Percentiles rank a stretch among this genome's conserved stretches.
These are phyloP conservation scores for Drosophila ironensis DNA, from an alignment of 1,140 invertebrate species.

Conservation along the genomic window DNA sequence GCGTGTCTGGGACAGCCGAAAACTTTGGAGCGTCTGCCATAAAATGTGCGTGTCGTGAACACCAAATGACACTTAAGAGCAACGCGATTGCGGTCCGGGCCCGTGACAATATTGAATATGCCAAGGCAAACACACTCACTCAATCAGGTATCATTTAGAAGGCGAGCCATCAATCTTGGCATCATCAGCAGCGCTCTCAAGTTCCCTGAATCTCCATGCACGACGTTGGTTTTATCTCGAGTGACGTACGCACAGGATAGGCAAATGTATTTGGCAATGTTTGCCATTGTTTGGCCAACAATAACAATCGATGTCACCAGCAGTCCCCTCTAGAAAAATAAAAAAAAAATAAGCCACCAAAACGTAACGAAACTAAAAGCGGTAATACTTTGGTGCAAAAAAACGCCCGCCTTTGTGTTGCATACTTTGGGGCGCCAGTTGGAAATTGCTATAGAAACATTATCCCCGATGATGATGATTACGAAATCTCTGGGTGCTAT, in stretches of 20 bases:
- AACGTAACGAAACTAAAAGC: conserved; percentile 50
- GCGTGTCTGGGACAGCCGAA: conserved; percentile 35
- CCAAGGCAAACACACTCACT: conserved; percentile 48
- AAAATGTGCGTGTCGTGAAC: conserved; percentile 76
- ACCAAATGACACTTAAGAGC: conserved; percentile 76
- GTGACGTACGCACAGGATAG: conserved; percentile 60
- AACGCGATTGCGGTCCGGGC: neutral
- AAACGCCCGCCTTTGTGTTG: conserved; percentile 18
- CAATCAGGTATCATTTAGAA: conserved; percentile 75
- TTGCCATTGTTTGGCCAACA: conserved; percentile 71
- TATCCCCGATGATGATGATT: neutral
- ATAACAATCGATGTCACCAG: conserved; percentile 74
- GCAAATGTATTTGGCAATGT: conserved; percentile 69
- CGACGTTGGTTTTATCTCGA: conserved; percentile 60
- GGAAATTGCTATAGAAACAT: conserved; percentile 20
- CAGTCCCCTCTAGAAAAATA: too few relatives aligned
- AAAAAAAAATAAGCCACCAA: conserved; percentile 28
- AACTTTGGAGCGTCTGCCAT: conserved; percentile 55
- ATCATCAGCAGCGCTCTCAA: conserved; percentile 3
- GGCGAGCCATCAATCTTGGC: conserved; percentile 69
- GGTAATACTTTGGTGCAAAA: conserved; percentile 2
- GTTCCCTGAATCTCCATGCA: neutral
- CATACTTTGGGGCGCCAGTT: conserved; percentile 64
- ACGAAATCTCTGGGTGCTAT: too few relatives aligned
- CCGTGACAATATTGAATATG: conserved; percentile 38